A percentile compares a stretch with the other conserved stretches of the same genome.
These are phyloP conservation scores for Anthrax anthrax DNA, from an alignment of 2,888 invertebrate species.

Conservation along the genomic window DNA sequence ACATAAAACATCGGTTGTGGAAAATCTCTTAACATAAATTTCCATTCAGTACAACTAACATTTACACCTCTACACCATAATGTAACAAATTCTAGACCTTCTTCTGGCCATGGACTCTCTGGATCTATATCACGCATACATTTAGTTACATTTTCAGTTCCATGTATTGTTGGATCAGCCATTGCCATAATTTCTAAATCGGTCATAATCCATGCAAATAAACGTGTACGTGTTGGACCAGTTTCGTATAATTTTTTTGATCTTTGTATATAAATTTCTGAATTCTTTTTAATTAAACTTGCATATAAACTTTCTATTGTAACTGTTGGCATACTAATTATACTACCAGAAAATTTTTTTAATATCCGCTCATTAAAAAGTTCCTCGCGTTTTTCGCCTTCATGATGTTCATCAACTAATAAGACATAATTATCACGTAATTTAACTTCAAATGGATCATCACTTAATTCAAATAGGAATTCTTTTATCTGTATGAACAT, in stretches of 20 bases:
- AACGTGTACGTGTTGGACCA: slow-evolving; percentile 50
- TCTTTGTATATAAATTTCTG: slow-evolving; percentile 89
- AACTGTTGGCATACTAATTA: slow-evolving; percentile 61
- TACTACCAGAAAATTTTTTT: slow-evolving; percentile 66
- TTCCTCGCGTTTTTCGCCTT: slow-evolving; percentile 76
- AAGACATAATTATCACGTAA: slow-evolving; percentile 91
- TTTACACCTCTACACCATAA: slow-evolving; percentile 86
- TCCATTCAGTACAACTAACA: slow-evolving; percentile 72
- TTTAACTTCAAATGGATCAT: slow-evolving; percentile 97
- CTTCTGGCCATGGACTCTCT: slow-evolving; percentile 86
- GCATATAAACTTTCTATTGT: slow-evolving; percentile 82
- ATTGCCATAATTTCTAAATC: slow-evolving; percentile 51
- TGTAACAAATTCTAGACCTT: slow-evolving; percentile 74
- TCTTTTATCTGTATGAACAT: slow-evolving; percentile 77
- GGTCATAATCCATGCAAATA: slow-evolving; percentile 77
- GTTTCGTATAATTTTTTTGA: slow-evolving; percentile 49
- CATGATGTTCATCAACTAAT: slow-evolving; percentile 87
- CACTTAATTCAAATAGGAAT: slow-evolving; percentile 81
- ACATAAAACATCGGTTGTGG: slow-evolving; percentile 84
- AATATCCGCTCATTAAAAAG: slow-evolving; percentile 80
- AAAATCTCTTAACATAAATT: slow-evolving; percentile 82
- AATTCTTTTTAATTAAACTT: slow-evolving; percentile 76
- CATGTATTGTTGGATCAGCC: slow-evolving; percentile 79
- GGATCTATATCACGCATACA: slow-evolving; percentile 70
- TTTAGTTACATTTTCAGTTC: slow-evolving; percentile 55